These are phyloP conservation scores for Lasioglossum malachurum DNA, from an alignment of 2,888 invertebrate genomes.

Conservation along the genomic window DNA sequence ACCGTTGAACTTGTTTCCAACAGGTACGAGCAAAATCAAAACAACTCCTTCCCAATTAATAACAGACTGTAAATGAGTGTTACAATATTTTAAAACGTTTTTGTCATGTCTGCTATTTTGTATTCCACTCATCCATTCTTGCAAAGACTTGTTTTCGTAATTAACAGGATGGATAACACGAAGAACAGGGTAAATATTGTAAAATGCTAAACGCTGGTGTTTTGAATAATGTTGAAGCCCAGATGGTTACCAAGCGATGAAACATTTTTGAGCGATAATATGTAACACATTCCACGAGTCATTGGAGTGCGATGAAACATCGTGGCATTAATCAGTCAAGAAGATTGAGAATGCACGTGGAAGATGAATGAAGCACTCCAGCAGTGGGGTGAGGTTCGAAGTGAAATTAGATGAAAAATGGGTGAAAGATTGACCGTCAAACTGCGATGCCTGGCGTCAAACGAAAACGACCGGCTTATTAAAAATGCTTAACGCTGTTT, in stretches of 20 bases:
- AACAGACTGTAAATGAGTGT: no score
- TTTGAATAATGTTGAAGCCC: background rate
- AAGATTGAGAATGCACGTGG: background rate
- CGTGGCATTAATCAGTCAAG: background rate
- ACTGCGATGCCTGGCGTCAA: background rate
- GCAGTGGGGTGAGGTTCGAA: background rate
- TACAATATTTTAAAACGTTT: no score
- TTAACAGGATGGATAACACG: background rate
- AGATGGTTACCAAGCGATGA: background rate
- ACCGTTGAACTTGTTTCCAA: no score
- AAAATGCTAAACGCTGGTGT: background rate
- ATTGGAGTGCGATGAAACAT: background rate
- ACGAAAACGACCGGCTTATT: background rate
- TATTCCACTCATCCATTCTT: no score
- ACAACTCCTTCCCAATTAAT: no score
- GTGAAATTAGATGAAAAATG: constrained; percentile 2
- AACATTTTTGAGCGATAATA: background rate
- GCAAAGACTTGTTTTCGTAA: background rate
- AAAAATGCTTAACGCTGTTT: background rate
- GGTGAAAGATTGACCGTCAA: background rate
- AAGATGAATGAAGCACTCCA: background rate
- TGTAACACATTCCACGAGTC: background rate
- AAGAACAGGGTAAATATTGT: background rate
- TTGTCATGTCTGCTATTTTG: no score
- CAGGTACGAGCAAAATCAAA: no score